Evolutionary conservation across 2,888 invertebrate species (phyloP), one percentile per base, ranked within the genome.

Genomic region (Hydropsyche betteni): DNA sequence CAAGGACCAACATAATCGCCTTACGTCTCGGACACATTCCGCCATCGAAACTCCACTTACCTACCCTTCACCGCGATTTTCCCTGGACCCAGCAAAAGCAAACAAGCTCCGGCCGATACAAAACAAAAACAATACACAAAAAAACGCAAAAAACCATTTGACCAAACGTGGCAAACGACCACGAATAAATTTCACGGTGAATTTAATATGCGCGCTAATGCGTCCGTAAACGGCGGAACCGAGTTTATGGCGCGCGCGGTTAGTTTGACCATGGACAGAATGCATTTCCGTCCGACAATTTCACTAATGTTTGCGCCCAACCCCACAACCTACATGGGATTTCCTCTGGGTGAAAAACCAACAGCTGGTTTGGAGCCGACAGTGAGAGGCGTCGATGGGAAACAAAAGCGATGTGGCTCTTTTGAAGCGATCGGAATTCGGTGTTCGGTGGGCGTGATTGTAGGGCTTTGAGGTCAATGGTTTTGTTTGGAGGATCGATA

Each of bases 151-250:
- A 73, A 61, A 61, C 55, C n/a, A 55, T 73, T 55, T 44, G 44
- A n/a, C 33, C 58, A 44, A 6, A 34, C 58, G 50, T 44, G 34
- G 34, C 44, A 61, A 61, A 36, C 70, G 58, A 38, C 58, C 50
- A 61, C 34, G 61, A 73, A 73, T 73, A 73, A 73, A 73, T 73
- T 73, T 64, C 73, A 73, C 58, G 73, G 58, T 61, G 61, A 73
- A 73, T 73, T 73, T 73, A 73, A 55, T 73, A 58, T 73, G 73
- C 58, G 61, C 33, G 33, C 71, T 71, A 71, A 71, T 71, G 55
- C 52, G 55, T 71, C 53, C 53, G 55, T 55, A 71, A 70, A 71
- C 53, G 71, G 71, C 71, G 71, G 71, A 53, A 38, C 55, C 33
- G 53, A 34, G 71, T 71, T 71, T 72, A 72, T 72, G 72, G 72